phyloP scores from a whole-genome alignment of 2,797 vertebrate species.

The Melanotaenia parkinsoni region DNA sequence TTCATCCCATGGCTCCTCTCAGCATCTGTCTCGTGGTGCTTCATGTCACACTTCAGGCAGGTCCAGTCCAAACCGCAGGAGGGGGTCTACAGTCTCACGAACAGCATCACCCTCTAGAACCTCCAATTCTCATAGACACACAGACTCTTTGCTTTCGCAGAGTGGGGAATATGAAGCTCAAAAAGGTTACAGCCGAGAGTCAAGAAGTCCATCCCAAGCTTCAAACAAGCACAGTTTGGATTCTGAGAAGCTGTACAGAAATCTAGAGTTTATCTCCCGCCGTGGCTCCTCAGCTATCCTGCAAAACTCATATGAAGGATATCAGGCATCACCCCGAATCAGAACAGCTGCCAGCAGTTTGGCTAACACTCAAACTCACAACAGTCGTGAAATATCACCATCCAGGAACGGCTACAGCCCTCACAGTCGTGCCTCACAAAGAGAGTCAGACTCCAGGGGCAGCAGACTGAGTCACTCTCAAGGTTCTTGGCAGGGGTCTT shows the following conservation, averaged over 20 bases:
- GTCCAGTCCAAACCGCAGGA: constrained; percentile 76
- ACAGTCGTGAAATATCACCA: constrained; percentile 75
- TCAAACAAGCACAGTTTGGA: constrained; percentile 82
- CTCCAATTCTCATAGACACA: constrained; percentile 56
- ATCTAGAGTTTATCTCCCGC: constrained; percentile 81
- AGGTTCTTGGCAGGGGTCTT: constrained; percentile 76
- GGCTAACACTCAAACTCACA: constrained; percentile 56
- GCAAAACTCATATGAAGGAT: constrained; percentile 59
- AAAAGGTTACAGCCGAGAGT: constrained; percentile 37
- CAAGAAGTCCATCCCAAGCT: constrained; percentile 68
- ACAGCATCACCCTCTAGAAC: constrained; percentile 60
- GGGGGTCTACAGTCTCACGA: constrained; percentile 59
- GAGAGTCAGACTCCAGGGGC: constrained; percentile 53
- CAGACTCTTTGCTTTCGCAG: constrained; percentile 54
- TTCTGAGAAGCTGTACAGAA: constrained; percentile 83
- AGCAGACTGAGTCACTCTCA: constrained; percentile 70
- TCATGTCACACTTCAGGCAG: constrained; percentile 75
- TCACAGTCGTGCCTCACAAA: constrained; percentile 56
- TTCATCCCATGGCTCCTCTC: constrained; percentile 67
- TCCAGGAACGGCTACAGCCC: constrained; percentile 58
- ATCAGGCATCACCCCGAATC: constrained; percentile 56
- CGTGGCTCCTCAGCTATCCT: constrained; percentile 61
- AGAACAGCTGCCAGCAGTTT: constrained; percentile 65
- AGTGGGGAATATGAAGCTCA: constrained; percentile 41
- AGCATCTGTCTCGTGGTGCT: constrained; percentile 59